Conservation (phyloP, 2,113 vertebrate species). For the Dasypus novemcinctus region DNA sequence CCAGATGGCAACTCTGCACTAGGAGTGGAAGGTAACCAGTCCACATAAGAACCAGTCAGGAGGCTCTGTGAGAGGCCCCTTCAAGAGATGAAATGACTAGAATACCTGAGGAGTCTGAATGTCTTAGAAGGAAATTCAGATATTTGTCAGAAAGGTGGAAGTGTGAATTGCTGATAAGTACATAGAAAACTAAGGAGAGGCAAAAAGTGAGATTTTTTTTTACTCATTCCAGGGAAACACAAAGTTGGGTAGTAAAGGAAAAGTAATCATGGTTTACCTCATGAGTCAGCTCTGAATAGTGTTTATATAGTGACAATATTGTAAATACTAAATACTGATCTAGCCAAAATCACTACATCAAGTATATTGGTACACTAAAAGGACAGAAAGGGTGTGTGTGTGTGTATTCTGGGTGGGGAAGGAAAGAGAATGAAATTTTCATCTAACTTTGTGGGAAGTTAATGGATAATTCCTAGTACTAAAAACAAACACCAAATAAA, state of each 20-base stretch:
- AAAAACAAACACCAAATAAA: neutral
- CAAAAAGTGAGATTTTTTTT: neutral
- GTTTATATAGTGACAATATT: neutral
- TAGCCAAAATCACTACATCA: neutral
- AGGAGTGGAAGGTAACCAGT: neutral
- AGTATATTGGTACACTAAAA: neutral
- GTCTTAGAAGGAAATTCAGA: constrained; percentile 18
- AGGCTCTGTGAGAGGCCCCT: neutral
- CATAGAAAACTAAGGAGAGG: neutral
- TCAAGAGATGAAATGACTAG: neutral
- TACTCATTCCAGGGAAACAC: neutral
- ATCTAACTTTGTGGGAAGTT: neutral
- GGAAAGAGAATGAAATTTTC: neutral
- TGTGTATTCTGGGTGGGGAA: neutral
- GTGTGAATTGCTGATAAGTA: neutral
- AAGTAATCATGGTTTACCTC: neutral
- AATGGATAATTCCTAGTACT: neutral
- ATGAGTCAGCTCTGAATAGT: neutral
- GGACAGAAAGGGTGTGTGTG: neutral
- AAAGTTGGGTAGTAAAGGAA: neutral
- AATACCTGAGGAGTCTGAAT: neutral
- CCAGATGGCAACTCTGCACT: neutral
- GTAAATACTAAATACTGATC: neutral
- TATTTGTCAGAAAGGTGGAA: neutral
- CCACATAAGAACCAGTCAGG: neutral